Evolutionary conservation across 2,113 vertebrate species (phyloP), one percentile per base, ranked within the genome.

Genomic region (Indicator maculatus): DNA sequence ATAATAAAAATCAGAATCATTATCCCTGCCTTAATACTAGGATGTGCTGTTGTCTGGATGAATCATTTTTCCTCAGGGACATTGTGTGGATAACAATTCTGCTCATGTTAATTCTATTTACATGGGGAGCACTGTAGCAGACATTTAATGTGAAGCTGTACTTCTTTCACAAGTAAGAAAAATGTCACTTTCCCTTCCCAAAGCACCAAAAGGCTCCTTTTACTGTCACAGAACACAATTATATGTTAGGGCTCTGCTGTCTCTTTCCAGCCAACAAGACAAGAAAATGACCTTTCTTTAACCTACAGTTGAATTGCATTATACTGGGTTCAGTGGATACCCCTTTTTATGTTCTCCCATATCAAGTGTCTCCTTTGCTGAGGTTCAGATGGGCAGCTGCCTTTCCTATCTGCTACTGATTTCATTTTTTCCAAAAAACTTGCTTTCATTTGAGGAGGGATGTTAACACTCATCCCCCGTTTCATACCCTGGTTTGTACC

Each of bases 251-350:
- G 67, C 55, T 93, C 73, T 66, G 70, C 89, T 76, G 71, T 61
- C 86, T 86, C 64, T 90, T 94, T 84, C 66, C 64, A 96, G 81
- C 36, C 94, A 96, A 96, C 61, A 90, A 87, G 93, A 81, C 92
- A 95, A 94, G 84, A 92, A 89, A 92, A 90, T 78, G 79, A 91
- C 92, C 96, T 93, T 96, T 81, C 90, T 91, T 90, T 94, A 90
- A 96, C 92, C 93, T 93, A 61, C 50, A 88, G 65, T 66, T 84
- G 77, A 93, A 93, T 70, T 93, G 36, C 77, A 93, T 96, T 92
- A 74, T 72, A 45, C 59, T 75, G 19, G 27, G 88, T 94, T 90
- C 93, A 92, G 73, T 39, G 70, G 24, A 64, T 52, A 71, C 60
- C 64, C 60, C 55, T 71, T 83, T 83, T 88, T 73, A 89, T 71